Percentiles rank a stretch among this genome's conserved stretches.
These are phyloP conservation scores for Lypha dubia DNA, from an alignment of 2,888 invertebrate genomes.

Conservation along the genomic window DNA sequence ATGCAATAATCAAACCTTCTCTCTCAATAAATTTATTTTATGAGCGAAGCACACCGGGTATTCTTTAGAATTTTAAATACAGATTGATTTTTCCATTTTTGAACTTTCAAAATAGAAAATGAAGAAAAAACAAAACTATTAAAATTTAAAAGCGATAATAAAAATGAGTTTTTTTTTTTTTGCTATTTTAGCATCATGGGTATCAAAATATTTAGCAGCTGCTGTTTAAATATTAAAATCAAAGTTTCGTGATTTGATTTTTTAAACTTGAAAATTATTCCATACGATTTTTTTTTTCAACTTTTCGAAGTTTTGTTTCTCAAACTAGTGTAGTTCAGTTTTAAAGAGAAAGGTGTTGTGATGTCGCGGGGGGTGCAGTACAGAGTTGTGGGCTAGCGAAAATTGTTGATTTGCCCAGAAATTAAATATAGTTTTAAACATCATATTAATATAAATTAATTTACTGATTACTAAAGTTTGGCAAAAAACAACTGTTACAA, in stretches of 20 bases:
- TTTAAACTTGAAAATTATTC: neutral
- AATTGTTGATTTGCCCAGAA: too few species aligned
- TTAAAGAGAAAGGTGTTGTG: neutral
- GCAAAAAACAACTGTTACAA: neutral
- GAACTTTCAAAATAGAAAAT: too few species aligned
- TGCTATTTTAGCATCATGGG: neutral
- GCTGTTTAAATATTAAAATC: constrained; percentile 40
- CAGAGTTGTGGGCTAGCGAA: too few species aligned
- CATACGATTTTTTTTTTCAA: too few species aligned
- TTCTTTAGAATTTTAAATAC: neutral
- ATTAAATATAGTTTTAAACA: too few species aligned
- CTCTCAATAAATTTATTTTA: too few species aligned
- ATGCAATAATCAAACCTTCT: too few species aligned
- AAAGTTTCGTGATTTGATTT: neutral
- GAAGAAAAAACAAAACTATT: constrained; percentile 22
- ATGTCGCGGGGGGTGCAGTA: too few species aligned
- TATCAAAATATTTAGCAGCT: constrained; percentile 23
- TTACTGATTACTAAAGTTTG: neutral
- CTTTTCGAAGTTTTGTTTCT: constrained; percentile 13
- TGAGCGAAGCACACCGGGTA: neutral
- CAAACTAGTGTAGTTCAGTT: neutral
- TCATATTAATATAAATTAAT: too few species aligned
- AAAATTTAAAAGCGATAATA: constrained; percentile 45
- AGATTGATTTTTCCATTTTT: constrained; percentile 46
- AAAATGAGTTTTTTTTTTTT: constrained; percentile 20